These are phyloP conservation scores for Megalops atlanticus DNA, from an alignment of 2,113 vertebrate species.

Conservation along the genomic window DNA sequence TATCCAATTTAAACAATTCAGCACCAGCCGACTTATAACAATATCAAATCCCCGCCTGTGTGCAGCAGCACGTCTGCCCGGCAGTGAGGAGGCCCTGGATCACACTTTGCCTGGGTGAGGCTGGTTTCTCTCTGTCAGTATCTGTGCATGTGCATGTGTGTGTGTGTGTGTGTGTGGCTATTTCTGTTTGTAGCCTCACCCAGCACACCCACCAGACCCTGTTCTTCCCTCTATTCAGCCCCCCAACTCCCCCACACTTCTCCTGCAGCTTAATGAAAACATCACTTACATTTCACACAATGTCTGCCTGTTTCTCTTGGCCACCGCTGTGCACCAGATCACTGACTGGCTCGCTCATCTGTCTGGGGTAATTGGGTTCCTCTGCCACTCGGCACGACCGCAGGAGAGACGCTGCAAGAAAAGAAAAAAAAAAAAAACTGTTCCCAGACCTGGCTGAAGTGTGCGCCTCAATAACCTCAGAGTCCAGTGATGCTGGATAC, in stretches of 20 bases:
- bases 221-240: background rate
- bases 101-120: too few species aligned
- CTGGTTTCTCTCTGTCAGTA: too few species aligned
- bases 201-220: background rate
- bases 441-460: background rate
- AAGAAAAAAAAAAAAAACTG: background rate
- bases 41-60: too few species aligned
- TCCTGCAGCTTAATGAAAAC: background rate
- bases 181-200: too few species aligned
- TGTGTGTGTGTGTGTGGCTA: too few species aligned
- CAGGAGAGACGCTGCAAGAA: background rate
- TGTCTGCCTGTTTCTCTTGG: background rate
- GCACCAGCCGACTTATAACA: too few species aligned
- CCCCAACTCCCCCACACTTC: background rate
- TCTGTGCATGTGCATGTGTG: too few species aligned
- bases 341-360: constrained; percentile 11
- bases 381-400: background rate
- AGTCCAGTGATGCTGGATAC: background rate
- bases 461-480: too few species aligned
- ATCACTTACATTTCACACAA: background rate
- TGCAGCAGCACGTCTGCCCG: too few species aligned
- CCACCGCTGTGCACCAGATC: background rate
- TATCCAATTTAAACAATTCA: too few species aligned
- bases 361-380: constrained; percentile 30
- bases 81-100: too few species aligned